A percentile compares a stretch with the other conserved stretches of the same genome.
These are phyloP conservation scores for Macrochelys suwanniensis DNA, from an alignment of 2,797 vertebrate species.

Conservation along the genomic window DNA sequence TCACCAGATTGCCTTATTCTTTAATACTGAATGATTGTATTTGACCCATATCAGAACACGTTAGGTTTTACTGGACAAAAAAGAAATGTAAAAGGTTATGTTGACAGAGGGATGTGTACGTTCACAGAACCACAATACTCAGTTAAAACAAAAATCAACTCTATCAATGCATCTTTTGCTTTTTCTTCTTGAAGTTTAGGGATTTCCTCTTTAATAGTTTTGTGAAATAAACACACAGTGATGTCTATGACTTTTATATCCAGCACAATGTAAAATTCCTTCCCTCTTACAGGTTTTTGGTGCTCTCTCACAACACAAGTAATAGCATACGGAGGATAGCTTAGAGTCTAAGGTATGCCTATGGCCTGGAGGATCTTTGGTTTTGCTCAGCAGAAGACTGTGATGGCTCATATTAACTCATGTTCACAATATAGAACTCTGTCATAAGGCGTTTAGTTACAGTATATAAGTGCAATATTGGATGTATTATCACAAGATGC, in stretches of 20 bases:
- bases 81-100: constrained; percentile 42
- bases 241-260: neutral
- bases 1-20: neutral
- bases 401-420: neutral
- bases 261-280: neutral
- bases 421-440: neutral
- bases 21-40: neutral
- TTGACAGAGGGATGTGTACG: neutral
- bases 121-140: neutral
- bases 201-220: constrained; percentile 26
- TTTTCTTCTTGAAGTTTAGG: constrained; percentile 42
- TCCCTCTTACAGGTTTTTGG: neutral
- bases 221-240: neutral
- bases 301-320: neutral
- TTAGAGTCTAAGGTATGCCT: neutral
- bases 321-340: neutral
- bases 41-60: neutral
- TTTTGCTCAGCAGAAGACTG: constrained; percentile 1
- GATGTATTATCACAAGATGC: neutral
- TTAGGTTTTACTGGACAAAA: constrained; percentile 8
- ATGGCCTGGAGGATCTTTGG: rapidly evolving
- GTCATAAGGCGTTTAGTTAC: neutral
- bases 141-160: constrained; percentile 11
- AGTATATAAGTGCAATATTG: neutral
- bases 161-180: constrained; percentile 1